A percentile compares a stretch with the other conserved stretches of the same genome.
Conservation (phyloP, 2,113 vertebrate genomes). For the Australoheros scitulus region DNA sequence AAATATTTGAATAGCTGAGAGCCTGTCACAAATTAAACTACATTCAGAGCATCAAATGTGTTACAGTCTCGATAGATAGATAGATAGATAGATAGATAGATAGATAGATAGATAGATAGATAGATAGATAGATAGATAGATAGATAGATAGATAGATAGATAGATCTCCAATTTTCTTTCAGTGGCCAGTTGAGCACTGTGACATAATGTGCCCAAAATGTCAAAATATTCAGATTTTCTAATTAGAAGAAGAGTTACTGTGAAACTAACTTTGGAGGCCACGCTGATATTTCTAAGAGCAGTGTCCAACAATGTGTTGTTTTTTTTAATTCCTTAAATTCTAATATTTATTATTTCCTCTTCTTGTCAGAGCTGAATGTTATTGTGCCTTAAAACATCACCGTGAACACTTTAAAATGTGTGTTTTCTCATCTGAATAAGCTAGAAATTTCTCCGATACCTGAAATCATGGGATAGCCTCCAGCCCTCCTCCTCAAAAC, state of each 20-base stretch:
- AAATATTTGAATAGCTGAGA: neutral
- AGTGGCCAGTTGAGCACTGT: neutral
- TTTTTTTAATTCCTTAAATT: neutral
- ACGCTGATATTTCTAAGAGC: neutral
- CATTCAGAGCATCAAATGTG: neutral
- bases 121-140: too few relatives aligned
- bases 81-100: too few relatives aligned
- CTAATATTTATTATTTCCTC: neutral
- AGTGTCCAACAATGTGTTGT: neutral
- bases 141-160: too few relatives aligned
- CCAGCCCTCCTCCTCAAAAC: neutral
- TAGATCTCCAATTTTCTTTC: too few relatives aligned
- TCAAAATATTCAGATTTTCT: neutral
- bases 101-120: too few relatives aligned
- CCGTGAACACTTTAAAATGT: neutral
- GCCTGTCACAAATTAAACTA: neutral
- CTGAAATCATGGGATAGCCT: neutral
- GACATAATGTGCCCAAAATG: neutral
- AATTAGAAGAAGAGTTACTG: neutral
- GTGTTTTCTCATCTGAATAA: neutral
- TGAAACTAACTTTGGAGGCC: neutral
- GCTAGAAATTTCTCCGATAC: neutral
- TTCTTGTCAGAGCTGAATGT: neutral
- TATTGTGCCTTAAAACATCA: neutral
- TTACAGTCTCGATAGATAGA: too few relatives aligned